Conservation (phyloP, 2,888 invertebrate species). For the Scaptomyza polygonia region DNA sequence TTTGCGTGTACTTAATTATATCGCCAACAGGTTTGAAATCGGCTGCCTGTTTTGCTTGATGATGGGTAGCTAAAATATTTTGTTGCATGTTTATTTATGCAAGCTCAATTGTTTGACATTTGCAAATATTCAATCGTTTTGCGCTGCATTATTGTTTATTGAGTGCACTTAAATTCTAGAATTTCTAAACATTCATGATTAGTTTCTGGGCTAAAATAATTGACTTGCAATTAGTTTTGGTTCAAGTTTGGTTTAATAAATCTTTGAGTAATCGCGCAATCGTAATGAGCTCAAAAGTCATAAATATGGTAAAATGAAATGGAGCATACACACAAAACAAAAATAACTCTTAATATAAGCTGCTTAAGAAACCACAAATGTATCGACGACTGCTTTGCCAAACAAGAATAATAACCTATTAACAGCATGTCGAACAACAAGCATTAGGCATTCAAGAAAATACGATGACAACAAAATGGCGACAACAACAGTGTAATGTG, state of each 20-base stretch:
- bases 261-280: background rate
- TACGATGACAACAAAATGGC: constrained; percentile 19
- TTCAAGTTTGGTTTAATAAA: constrained; percentile 1
- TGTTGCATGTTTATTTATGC: constrained; percentile 39
- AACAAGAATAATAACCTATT: background rate
- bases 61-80: background rate
- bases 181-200: too few species aligned
- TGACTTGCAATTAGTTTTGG: constrained; percentile 8
- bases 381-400: constrained; percentile 7
- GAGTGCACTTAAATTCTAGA: constrained; percentile 39
- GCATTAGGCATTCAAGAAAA: constrained; percentile 12
- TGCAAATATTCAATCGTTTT: constrained; percentile 30
- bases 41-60: background rate
- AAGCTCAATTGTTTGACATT: constrained; percentile 46
- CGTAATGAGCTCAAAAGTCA: constrained; percentile 2
- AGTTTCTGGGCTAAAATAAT: constrained; percentile 1
- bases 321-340: too few species aligned
- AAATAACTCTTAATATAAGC: constrained; percentile 22
- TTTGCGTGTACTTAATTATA: constrained; percentile 52
- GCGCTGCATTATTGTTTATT: constrained; percentile 34
- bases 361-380: constrained; percentile 21
- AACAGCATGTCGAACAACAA: constrained; percentile 5
- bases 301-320: constrained; percentile 16
- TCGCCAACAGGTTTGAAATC: constrained; percentile 38
- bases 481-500: constrained; percentile 27